phyloP scores from a whole-genome alignment of 92 coral and sea anemone species.

The Phymanthus crucifer region DNA sequence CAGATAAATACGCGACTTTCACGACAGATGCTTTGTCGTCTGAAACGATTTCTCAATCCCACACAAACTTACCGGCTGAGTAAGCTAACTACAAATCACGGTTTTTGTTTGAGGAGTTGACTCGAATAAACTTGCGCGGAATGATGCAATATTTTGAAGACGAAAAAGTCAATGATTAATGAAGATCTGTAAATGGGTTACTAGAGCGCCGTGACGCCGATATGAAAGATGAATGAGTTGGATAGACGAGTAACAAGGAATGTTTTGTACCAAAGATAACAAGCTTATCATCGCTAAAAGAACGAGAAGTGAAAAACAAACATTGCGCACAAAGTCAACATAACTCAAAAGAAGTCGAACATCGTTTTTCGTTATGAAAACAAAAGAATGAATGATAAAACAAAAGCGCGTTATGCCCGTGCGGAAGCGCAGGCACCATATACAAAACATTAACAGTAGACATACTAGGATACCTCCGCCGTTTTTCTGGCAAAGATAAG shows the following conservation, averaged over 20 bases:
- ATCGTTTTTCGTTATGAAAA: neutral
- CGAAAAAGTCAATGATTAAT: too few relatives aligned
- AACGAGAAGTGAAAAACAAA: neutral
- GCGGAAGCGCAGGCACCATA: too few relatives aligned
- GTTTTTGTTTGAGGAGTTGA: too few relatives aligned
- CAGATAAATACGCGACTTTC: neutral
- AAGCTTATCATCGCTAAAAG: neutral
- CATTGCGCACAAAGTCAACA: neutral
- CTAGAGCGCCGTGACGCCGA: neutral
- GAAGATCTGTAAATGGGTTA: neutral
- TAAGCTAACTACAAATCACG: neutral
- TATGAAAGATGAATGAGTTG: too few relatives aligned
- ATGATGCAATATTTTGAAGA: too few relatives aligned
- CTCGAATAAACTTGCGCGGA: too few relatives aligned
- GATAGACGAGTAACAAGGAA: too few relatives aligned
- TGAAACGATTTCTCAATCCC: neutral
- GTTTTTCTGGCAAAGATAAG: constrained; percentile 27
- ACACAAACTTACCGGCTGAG: neutral
- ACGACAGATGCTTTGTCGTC: neutral
- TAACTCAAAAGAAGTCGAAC: neutral
- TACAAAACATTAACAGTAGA: too few relatives aligned
- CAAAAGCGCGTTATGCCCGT: neutral
- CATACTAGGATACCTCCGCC: constrained; percentile 39
- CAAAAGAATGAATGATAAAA: neutral
- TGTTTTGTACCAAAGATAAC: neutral